Evolutionary conservation across 2,797 vertebrate genomes (phyloP).

Genomic region (Sorex maritimensis): DNA sequence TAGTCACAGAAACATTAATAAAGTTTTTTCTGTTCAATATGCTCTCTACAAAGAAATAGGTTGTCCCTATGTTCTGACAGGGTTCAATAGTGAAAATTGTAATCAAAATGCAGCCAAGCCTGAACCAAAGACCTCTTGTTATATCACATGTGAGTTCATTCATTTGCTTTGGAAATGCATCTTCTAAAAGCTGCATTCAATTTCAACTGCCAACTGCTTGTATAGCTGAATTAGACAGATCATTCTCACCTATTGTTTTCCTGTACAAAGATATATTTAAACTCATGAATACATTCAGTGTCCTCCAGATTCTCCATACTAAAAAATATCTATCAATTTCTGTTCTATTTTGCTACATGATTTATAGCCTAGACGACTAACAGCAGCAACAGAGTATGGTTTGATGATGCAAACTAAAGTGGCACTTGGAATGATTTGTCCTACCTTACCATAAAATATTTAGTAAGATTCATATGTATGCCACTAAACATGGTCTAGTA

Average conservation of each 20-base stretch:
- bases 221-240: constrained; percentile 70
- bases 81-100: constrained; percentile 70
- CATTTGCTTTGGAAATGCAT: constrained; percentile 76
- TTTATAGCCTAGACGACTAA: constrained; percentile 67
- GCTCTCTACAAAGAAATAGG: constrained; percentile 66
- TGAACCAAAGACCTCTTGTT: constrained; percentile 77
- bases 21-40: constrained; percentile 31
- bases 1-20: constrained; percentile 52
- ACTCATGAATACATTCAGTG: constrained; percentile 68
- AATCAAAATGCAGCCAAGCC: constrained; percentile 71
- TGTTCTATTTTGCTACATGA: constrained; percentile 70
- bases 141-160: constrained; percentile 62
- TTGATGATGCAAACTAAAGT: constrained; percentile 71
- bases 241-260: constrained; percentile 76
- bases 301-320: constrained; percentile 65
- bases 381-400: constrained; percentile 53
- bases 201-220: constrained; percentile 78
- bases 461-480: constrained; percentile 29
- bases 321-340: constrained; percentile 64
- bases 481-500: constrained; percentile 49
- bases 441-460: constrained; percentile 42
- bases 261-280: constrained; percentile 80
- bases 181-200: constrained; percentile 80
- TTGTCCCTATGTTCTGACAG: constrained; percentile 70
- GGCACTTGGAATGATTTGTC: constrained; percentile 51